Base-by-base conservation (phyloP, 2,797 vertebrate genomes). In the Notolabrus celidotus region DNA sequence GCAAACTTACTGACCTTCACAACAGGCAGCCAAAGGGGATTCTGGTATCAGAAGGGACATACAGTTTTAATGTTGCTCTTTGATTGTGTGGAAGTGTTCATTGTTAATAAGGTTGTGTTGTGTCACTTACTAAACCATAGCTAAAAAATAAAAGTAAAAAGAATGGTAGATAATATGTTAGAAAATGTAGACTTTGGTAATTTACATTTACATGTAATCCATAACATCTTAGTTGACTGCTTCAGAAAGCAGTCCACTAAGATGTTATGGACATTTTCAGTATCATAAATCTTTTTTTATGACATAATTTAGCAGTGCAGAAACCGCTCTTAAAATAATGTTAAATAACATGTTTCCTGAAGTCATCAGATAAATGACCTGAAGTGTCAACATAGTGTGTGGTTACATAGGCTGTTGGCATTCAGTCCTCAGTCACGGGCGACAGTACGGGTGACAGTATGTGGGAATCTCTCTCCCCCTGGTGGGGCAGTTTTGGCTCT, bases 401-500 rank as follows among this genome's bases (percentile, higher is more conserved):
- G 38, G 23, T 55, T 10, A 56, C 22, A 20, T 6, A 59, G 19
- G 39, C 47, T 22, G 38, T 23, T 31, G 50, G 29, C 51, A 59
- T 51, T 23, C 22, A 52, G 46, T 29, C 10, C 22, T 49, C 43
- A 49, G 36, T 34, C 19, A 39, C 22, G 47, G 42, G 38, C 49
- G 50, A 34, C 47, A 51, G 42, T 41, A 39, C 22, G 47, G 42
- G 38, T 49, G 50, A 34, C 47, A 51, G 42, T 41, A 7, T 42
- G 47, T 70, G 64, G 55, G 50, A 59, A 39, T 50, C 55, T 69
- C 33, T 60, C 7, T 27, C 49, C 29, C 56, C 45, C 46, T 53
- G 60, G 67, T 58, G 43, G 61, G 41, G 36, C 76, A n/a, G 64
- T 63, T 67, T 57, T 68, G 47, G 51, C 60, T 73, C 63, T 33